Evolutionary conservation across 2,113 vertebrate genomes (phyloP), one percentile per base, ranked within the genome.

Genomic region (Pica pica): DNA sequence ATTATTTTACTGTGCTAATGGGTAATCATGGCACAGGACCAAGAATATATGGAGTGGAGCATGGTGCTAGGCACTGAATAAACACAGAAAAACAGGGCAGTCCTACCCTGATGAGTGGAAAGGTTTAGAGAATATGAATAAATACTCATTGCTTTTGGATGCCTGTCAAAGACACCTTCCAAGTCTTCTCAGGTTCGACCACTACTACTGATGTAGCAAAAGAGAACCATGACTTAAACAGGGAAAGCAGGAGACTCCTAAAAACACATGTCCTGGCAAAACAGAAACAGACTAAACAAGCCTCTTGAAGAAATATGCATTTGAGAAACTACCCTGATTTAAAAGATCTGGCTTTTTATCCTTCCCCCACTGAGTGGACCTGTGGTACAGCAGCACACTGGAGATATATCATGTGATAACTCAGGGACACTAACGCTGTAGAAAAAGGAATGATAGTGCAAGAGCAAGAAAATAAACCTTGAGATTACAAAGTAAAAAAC

Each of bases 391-490:
- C 82, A 80, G 73, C 52, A 16, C 0, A 2, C 71, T 86, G 83
- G 52, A 95, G 92, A 94, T 96, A 70, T 14, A 67, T 35, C 63
- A 73, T 59, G 55, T 70, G 90, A 74, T 85, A 91, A 83, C 56
- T 94, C 84, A 95, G 91, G 68, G 93, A 95, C 85, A 74, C 50
- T 27, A 57, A 56, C 1, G 1, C 49, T 39, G 73, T 3, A 81
- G 68, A 41, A 56, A 81, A 67, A 83, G 50, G 68, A 86, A 67
- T 1, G 5, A 30, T 49, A 39, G 26, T 59, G 73, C 60, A 68
- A 88, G 17, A 91, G 28, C 49, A 81, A 86, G 76, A 93, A 96
- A 96, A 96, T 71, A 96, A 96, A 96, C 88, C 88, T 93, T 97
- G 92, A 96, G 87, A 79, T 83, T 83, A 50, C 28, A 61, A 69